Evolutionary conservation across 2,797 vertebrate genomes (phyloP), one percentile per base, ranked within the genome.

Genomic region (Periophthalmus magnuspinnatus): DNA sequence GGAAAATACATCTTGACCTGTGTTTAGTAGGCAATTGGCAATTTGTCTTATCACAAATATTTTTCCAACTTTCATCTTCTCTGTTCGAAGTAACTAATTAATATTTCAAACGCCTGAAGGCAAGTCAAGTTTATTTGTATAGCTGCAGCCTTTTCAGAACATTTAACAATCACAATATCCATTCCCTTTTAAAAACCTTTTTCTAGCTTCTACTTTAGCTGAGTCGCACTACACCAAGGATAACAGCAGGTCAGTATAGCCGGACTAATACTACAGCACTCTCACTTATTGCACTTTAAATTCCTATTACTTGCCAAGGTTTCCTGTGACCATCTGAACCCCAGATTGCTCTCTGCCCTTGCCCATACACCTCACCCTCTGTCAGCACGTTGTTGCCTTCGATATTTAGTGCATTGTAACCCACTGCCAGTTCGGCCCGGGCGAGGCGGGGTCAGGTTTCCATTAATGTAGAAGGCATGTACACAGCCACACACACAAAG

Each of bases 381-480:
- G 79, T 75, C 82, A 85, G 89, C 65, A 70, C 33, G 71, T 65
- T 68, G 77, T 81, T 75, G 67, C 65, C 32, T 77, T 80, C 63
- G 80, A 82, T 76, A 84, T 84, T 87, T 36, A 63, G 71, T 76
- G 81, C 78, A 82, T 83, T 57, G 58, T 70, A 70, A 83, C 83
- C 75, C 81, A 70, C 52, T 67, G 72, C 59, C 74, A 68, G 66
- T 47, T 50, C 71, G n/a, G 58, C 52, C 60, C 7, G 56, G 72
- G 70, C 71, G 71, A 17, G 50, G 8, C 11, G 67, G 79, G 74
- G 57, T 90, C 84, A 76, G 71, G 78, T 90, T 88, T 77, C 77
- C 77, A 86, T 86, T 86, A 83, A 90, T 85, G 72, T 81, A 84
- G 72, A 64, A 79, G 69, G 78, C 70, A 65, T 71, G 59, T 59